Base-by-base conservation (phyloP, 2,888 invertebrate genomes). In the Octodonta nipae region DNA sequence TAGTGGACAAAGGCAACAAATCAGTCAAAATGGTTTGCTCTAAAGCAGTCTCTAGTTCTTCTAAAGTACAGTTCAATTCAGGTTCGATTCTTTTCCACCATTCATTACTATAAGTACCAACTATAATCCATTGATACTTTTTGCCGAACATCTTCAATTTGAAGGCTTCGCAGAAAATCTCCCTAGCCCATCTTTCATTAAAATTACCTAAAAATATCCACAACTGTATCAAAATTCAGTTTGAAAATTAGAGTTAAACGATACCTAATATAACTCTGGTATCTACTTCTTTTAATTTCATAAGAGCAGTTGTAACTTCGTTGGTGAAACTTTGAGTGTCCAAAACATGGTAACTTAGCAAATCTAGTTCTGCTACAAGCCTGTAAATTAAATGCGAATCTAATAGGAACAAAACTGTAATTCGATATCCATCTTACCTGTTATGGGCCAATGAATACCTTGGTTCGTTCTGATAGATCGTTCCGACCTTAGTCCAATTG, bases 401-500 rank as follows among this genome's bases (percentile, higher is more conserved):
- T n/a, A n/a, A n/a, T n/a, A n/a, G n/a, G n/a, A 15, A 15, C n/a
- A 11, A 28, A n/a, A 10, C 15, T 4, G 3, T 5, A 15, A 15
- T n/a, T 15, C 10, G 14, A 4, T 8, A n/a, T 5, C 7, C 5
- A 7, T 61, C 71, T 71, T 59, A 86, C 86, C 59, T 55, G 43
- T 62, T 62, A 36, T 62, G 61, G 0, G 61, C 61, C 67, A 93
- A 64, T 3, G 91, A 85, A 59, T 91, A 92, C 61, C 91, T 67
- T 0, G 92, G 91, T 50, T 91, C 86, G 58, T 93, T 93, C 62
- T 93, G 93, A 59, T 92, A 96, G 41, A 98, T 78, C 2, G 95
- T 96, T 2, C 93, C 96, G 17, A 98, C 92, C 37, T 87, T 68
- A 1, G 89, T 93, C 98, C 98, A 98, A 65, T 95, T 93, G 67